Evolutionary conservation across 2,113 vertebrate genomes (phyloP).

Genomic region (Centrocercus urophasianus): DNA sequence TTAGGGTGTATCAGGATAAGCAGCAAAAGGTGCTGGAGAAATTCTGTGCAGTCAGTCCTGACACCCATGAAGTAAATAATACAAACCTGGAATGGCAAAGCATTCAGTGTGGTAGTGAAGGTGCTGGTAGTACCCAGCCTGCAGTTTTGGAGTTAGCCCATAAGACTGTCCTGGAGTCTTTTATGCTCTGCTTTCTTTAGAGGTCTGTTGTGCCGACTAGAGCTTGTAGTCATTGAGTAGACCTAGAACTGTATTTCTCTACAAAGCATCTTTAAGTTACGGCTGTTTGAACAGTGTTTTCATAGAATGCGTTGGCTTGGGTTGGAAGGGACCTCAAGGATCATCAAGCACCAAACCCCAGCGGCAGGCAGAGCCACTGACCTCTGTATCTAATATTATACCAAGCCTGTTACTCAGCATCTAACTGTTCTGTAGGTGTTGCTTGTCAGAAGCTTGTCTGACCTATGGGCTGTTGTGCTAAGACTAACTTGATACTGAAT

Average conservation of each 20-base stretch:
- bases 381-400: too few relatives aligned
- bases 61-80: not conserved
- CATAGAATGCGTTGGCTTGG: too few relatives aligned
- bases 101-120: not conserved
- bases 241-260: not conserved
- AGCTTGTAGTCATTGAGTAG: not conserved
- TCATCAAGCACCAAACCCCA: too few relatives aligned
- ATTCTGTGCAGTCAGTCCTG: not conserved
- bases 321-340: too few relatives aligned
- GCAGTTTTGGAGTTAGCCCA: not conserved
- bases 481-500: not conserved
- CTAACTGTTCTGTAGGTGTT: not conserved
- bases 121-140: not conserved
- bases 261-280: not conserved
- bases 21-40: not conserved
- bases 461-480: not conserved
- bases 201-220: not conserved
- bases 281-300: not conserved
- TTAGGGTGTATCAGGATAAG: not conserved
- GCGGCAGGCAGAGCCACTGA: too few relatives aligned
- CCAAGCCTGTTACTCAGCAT: not conserved
- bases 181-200: not conserved
- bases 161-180: not conserved
- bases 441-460: not conserved
- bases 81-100: not conserved